A percentile compares a stretch with the other conserved stretches of the same genome.
phyloP scores from a whole-genome alignment of 2,113 vertebrate genomes.

The Thinocorus orbignyianus region DNA sequence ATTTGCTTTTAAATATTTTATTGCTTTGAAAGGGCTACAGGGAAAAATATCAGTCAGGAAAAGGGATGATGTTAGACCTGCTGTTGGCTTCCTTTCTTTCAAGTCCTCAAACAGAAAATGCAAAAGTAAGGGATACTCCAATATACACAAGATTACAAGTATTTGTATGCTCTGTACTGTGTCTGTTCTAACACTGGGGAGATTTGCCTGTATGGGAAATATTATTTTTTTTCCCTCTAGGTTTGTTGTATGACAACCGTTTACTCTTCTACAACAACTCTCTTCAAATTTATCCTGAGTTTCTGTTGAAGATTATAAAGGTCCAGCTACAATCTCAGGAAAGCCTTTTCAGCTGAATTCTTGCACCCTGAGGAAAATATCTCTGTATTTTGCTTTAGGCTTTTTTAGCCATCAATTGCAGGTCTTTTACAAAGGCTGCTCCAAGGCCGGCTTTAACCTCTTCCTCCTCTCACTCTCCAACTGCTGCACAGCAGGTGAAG shows the following conservation, averaged over 20 bases:
- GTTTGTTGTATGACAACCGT: not conserved
- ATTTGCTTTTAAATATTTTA: not conserved
- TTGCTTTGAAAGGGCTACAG: not conserved
- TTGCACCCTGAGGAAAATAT: not conserved
- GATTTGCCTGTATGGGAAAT: not conserved
- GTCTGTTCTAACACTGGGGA: not conserved
- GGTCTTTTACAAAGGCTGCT: conserved; percentile 1
- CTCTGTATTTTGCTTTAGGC: conserved; percentile 37
- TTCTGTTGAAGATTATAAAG: not conserved
- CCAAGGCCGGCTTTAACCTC: conserved; percentile 42
- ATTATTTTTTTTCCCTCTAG: not conserved
- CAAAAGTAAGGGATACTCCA: not conserved
- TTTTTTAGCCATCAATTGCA: conserved; percentile 9
- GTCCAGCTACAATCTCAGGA: not conserved
- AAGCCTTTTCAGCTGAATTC: not conserved
- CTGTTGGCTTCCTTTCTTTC: not conserved
- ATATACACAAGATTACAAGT: not conserved
- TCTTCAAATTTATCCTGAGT: not conserved
- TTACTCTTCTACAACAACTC: not conserved
- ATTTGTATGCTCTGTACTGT: not conserved
- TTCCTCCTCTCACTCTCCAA: conserved; percentile 19
- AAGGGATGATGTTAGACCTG: not conserved
- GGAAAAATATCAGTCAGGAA: not conserved
- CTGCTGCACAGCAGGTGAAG: not conserved
- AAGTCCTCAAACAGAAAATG: not conserved